A percentile compares a stretch with the other conserved stretches of the same genome.
Evolutionary conservation across 2,113 vertebrate species (phyloP).

Genomic region (Ariopsis seemanni): DNA sequence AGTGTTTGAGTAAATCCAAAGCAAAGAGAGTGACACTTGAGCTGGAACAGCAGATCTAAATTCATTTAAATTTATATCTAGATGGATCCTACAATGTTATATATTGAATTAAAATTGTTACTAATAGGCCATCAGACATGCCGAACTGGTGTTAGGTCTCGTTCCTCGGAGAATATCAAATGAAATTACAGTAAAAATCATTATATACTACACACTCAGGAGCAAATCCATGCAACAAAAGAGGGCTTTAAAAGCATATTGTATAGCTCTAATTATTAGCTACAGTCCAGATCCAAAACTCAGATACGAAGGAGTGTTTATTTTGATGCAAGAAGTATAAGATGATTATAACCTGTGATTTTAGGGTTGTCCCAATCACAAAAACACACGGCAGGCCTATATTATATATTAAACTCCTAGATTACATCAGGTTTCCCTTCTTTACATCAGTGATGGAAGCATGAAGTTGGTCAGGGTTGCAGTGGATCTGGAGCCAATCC

Average conservation of each 20-base stretch:
- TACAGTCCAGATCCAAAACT: not conserved
- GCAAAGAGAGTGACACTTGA: not conserved
- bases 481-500: not conserved
- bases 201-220: not conserved
- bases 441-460: not conserved
- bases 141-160: not conserved
- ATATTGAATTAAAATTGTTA: not conserved
- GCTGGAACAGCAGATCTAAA: not conserved
- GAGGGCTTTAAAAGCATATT: not conserved
- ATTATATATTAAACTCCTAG: not conserved
- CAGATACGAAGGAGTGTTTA: not conserved
- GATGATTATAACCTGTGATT: not conserved
- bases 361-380: not conserved
- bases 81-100: not conserved
- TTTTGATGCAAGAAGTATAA: not conserved
- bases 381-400: not conserved
- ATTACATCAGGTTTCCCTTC: not conserved
- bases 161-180: not conserved
- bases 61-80: not conserved
- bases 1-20: constrained; percentile 30
- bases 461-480: not conserved
- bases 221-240: not conserved
- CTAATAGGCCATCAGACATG: not conserved
- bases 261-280: not conserved
- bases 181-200: not conserved